Percentiles rank a stretch among this genome's conserved stretches.
Conservation (phyloP, 2,888 invertebrate genomes). For the Xestia rhomboidea region DNA sequence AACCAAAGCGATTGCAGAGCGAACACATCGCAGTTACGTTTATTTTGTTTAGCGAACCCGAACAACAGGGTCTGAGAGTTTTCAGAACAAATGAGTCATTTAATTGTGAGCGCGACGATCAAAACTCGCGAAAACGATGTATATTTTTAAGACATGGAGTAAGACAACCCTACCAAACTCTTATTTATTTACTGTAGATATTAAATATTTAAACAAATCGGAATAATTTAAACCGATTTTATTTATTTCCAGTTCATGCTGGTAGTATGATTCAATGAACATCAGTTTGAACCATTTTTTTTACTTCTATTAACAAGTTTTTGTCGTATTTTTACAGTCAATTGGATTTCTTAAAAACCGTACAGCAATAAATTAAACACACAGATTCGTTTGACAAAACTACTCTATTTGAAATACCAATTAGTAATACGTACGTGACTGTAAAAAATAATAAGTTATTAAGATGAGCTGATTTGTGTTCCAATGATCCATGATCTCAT, state of each 20-base stretch:
- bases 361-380: neutral
- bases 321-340: constrained; percentile 1
- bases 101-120: neutral
- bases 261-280: neutral
- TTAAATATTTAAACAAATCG: neutral
- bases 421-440: constrained; percentile 54
- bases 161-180: neutral
- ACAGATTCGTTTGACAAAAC: constrained; percentile 23
- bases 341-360: neutral
- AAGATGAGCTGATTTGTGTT: constrained; percentile 66
- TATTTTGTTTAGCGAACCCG: neutral
- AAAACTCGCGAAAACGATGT: neutral
- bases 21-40: neutral
- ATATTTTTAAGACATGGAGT: neutral
- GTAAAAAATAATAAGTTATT: constrained; percentile 68
- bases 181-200: neutral
- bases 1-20: neutral
- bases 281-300: neutral
- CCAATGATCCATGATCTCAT: constrained; percentile 85
- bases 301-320: neutral
- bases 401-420: constrained; percentile 50
- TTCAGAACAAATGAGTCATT: neutral
- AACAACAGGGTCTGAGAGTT: neutral
- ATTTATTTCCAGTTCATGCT: neutral
- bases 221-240: neutral